phyloP scores from a whole-genome alignment of 2,888 invertebrate genomes.

The Temnothorax unifasciatus region DNA sequence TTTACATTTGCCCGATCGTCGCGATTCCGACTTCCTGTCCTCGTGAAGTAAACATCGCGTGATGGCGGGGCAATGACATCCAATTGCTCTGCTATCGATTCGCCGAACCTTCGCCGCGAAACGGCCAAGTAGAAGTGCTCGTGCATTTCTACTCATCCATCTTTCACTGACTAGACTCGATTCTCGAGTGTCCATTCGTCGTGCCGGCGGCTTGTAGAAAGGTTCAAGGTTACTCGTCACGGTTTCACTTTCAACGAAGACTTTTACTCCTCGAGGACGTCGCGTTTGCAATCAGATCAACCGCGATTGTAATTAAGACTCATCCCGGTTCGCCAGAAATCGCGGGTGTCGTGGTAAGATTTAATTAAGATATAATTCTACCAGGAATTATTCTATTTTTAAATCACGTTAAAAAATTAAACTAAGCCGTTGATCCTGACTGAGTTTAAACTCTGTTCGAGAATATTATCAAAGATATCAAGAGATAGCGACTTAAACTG shows the following conservation, averaged over 20 bases:
- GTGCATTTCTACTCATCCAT: constrained; percentile 69
- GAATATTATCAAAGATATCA: neutral
- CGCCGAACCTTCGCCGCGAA: constrained; percentile 39
- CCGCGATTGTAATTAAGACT: neutral
- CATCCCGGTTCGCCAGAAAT: neutral
- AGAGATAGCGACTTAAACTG: neutral
- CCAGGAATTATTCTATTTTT: neutral
- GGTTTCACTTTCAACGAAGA: constrained; percentile 44
- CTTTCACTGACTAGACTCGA: constrained; percentile 65
- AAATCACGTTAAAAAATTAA: neutral
- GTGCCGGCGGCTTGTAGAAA: constrained; percentile 41
- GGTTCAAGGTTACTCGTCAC: constrained; percentile 57
- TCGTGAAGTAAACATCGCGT: constrained; percentile 24
- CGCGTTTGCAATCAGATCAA: constrained; percentile 22
- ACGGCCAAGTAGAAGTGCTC: constrained; percentile 61
- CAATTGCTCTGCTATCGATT: constrained; percentile 64
- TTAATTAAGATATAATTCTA: constrained; percentile 5
- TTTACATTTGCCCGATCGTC: neutral
- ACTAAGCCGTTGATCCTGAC: neutral
- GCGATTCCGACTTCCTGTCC: constrained; percentile 2
- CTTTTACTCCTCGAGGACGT: constrained; percentile 34
- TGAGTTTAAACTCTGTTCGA: neutral
- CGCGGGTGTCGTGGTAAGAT: neutral
- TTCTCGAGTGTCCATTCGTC: constrained; percentile 65
- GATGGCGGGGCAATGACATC: neutral